Evolutionary conservation across 1,140 invertebrate species (phyloP), one percentile per base, ranked within the genome.

Genomic region (Musca vetustissima): DNA sequence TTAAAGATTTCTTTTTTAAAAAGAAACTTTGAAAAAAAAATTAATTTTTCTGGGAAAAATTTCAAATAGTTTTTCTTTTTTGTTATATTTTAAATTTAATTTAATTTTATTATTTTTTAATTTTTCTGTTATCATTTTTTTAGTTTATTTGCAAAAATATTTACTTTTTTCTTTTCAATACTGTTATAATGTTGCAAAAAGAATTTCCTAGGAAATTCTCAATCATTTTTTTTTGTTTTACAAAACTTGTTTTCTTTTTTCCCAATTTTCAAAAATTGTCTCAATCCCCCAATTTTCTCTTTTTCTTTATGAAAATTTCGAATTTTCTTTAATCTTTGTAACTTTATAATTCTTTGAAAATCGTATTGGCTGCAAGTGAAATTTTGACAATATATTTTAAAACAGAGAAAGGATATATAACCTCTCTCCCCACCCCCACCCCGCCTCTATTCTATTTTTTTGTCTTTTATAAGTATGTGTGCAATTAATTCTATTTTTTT

Each of bases 21-120:
- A 61, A 61, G 57, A 61, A 57, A 57, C 53, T 57, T 57, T 36
- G 28, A 61, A 61, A 61, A 61, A 61, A 61, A 61, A 61, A 61
- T 17, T 13, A 19, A 61, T 43, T 61, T 61, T 61, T 61, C 28
- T 61, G 57, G 32, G 17, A 43, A 43, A 43, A 43, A 43, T 61
- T 61, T 52, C 1, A 17, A 57, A 21, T 55, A n/a, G n/a, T n/a
- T n/a, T n/a, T n/a, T n/a, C n/a, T n/a, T 13, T 55, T 55, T 55
- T 55, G 11, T 55, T 55, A 24, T 59, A n/a, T 59, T 55, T 24
- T 25, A 28, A 24, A 0, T 49, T 49, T n/a, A n/a, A n/a, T n/a
- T 24, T 9, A 22, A n/a, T n/a, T n/a, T n/a, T n/a, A n/a, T n/a
- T 17, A 19, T 52, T 24, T 55, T 55, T 53, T 55, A 24, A 28